Conservation (phyloP, 2,888 invertebrate species). For the Oxytorus armatus region DNA sequence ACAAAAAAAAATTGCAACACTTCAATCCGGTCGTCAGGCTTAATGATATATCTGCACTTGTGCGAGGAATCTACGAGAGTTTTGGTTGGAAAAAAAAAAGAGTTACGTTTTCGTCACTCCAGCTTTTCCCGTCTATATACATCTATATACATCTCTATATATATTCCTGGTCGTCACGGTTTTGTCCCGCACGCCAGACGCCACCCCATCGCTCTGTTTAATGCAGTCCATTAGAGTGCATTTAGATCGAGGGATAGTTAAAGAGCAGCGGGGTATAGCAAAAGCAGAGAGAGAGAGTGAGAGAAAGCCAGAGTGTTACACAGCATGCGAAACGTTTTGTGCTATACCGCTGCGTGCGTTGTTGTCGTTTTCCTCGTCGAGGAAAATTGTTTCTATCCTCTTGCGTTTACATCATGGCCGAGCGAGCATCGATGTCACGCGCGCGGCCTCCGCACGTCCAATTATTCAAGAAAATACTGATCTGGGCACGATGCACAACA, state of each 20-base stretch:
- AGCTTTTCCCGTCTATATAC: conserved; percentile 68
- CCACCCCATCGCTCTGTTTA: conserved; percentile 80
- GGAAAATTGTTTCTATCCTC: conserved; percentile 59
- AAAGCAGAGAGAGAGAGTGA: conserved; percentile 36
- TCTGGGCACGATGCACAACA: neutral
- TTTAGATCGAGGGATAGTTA: conserved; percentile 84
- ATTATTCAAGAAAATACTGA: neutral
- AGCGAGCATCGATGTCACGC: conserved; percentile 67
- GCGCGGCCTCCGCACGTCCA: neutral
- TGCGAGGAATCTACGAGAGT: conserved; percentile 13
- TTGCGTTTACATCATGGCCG: conserved; percentile 13
- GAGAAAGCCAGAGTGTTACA: too few relatives aligned
- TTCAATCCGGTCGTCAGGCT: conserved; percentile 8
- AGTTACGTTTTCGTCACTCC: conserved; percentile 49
- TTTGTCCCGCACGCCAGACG: conserved; percentile 68
- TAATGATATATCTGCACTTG: conserved; percentile 30
- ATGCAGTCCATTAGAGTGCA: conserved; percentile 85
- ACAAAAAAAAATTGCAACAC: conserved; percentile 27
- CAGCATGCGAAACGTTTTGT: conserved; percentile 67
- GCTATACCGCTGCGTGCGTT: conserved; percentile 47
- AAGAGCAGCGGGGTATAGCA: conserved; percentile 76
- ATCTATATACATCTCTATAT: neutral
- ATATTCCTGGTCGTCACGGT: conserved; percentile 54
- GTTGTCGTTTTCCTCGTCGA: conserved; percentile 52
- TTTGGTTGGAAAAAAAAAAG: conserved; percentile 3